Percentiles rank a stretch among this genome's conserved stretches.
Conservation (phyloP, 2,113 vertebrate species). For the Todiramphus chloris region DNA sequence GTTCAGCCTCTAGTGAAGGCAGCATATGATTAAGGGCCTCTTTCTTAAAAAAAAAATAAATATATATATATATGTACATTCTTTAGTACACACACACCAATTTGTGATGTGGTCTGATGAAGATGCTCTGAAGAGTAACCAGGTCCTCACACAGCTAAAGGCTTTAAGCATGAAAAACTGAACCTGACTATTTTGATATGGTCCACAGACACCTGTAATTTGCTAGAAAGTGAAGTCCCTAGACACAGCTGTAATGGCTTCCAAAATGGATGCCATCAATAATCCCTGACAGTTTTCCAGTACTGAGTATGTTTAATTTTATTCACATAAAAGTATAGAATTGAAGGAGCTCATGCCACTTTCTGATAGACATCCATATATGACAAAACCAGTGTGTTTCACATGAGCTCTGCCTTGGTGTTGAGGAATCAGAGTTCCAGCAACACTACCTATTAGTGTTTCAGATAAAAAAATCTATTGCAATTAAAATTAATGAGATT, state of each 20-base stretch:
- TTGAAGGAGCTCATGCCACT: background rate
- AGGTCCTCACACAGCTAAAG: background rate
- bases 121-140: background rate
- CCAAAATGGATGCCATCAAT: background rate
- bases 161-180: background rate
- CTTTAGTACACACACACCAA: background rate
- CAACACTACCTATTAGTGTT: background rate
- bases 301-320: background rate
- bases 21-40: background rate
- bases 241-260: background rate
- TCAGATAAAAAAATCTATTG: background rate
- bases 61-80: too few relatives aligned
- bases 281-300: background rate
- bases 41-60: background rate
- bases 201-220: background rate
- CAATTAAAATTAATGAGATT: background rate
- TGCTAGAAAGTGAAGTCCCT: background rate
- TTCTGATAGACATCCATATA: background rate
- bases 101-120: background rate
- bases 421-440: background rate
- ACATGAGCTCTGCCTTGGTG: background rate
- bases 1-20: background rate
- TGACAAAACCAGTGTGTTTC: background rate
- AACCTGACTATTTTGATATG: background rate
- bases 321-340: background rate